These are phyloP conservation scores for Botia almorhae DNA, from an alignment of 2,797 vertebrate genomes.

Conservation along the genomic window DNA sequence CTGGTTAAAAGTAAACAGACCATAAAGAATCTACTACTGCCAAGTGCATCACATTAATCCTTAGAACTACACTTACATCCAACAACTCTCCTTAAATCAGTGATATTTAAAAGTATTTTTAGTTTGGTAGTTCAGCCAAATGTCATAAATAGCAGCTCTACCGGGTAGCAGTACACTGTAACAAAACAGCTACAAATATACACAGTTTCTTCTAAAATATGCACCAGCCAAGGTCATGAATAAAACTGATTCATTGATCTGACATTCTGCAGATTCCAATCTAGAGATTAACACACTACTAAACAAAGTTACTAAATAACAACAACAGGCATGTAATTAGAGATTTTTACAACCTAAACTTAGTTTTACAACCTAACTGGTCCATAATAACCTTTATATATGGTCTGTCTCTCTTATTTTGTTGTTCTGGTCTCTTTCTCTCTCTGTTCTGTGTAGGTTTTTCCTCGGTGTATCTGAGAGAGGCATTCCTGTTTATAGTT, in stretches of 20 bases:
- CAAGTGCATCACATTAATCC: background rate
- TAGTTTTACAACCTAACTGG: constrained; percentile 14
- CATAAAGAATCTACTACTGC: background rate
- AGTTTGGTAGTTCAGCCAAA: background rate
- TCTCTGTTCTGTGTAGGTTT: background rate
- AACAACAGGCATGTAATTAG: constrained; percentile 73
- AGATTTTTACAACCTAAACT: constrained; percentile 53
- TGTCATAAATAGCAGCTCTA: background rate
- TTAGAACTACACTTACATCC: background rate
- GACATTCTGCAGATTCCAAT: constrained; percentile 57
- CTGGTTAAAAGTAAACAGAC: background rate
- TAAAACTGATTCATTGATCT: background rate
- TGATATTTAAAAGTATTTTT: background rate
- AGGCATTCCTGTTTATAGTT: background rate
- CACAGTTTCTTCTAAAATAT: background rate
- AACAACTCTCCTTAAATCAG: background rate
- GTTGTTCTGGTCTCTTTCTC: too few species aligned
- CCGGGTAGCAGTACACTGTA: background rate
- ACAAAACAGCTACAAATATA: background rate
- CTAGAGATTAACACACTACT: constrained; percentile 68
- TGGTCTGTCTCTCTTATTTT: background rate
- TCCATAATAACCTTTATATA: background rate
- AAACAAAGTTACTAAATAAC: constrained; percentile 64
- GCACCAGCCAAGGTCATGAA: background rate
- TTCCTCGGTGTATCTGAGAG: background rate